A percentile compares a stretch with the other conserved stretches of the same genome.
Evolutionary conservation across 2,113 vertebrate species (phyloP).

Genomic region (Nibea coibor): DNA sequence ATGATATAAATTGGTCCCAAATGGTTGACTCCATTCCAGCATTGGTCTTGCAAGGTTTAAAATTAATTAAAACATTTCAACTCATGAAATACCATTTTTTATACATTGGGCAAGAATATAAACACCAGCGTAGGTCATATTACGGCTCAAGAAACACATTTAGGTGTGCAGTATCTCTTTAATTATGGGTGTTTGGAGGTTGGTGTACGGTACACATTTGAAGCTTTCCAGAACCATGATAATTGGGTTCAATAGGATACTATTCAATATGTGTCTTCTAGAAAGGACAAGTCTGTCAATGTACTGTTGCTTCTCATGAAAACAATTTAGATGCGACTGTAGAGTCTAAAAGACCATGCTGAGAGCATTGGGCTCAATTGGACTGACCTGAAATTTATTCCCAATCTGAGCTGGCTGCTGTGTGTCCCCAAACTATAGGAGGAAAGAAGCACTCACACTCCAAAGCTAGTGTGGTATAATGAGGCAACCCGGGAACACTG

Average conservation of each 20-base stretch:
- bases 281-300: not conserved
- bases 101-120: too few relatives aligned
- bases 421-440: constrained; percentile 63
- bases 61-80: too few relatives aligned
- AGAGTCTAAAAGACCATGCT: constrained; percentile 43
- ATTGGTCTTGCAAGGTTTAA: too few relatives aligned
- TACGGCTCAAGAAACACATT: too few relatives aligned
- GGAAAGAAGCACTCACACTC: constrained; percentile 57
- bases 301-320: not conserved
- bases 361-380: constrained; percentile 62
- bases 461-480: constrained; percentile 78
- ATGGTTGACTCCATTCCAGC: too few relatives aligned
- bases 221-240: not conserved
- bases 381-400: constrained; percentile 79
- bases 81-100: too few relatives aligned
- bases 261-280: not conserved
- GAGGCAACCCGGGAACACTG: constrained; percentile 79
- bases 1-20: too few relatives aligned
- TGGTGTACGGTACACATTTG: not conserved
- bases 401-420: constrained; percentile 60
- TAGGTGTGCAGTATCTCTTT: too few relatives aligned
- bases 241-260: not conserved
- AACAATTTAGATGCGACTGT: not conserved
- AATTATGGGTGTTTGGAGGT: not conserved
- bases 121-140: too few relatives aligned